These are phyloP conservation scores for Liasis olivaceus DNA, from an alignment of 2,797 vertebrate genomes.

Conservation along the genomic window DNA sequence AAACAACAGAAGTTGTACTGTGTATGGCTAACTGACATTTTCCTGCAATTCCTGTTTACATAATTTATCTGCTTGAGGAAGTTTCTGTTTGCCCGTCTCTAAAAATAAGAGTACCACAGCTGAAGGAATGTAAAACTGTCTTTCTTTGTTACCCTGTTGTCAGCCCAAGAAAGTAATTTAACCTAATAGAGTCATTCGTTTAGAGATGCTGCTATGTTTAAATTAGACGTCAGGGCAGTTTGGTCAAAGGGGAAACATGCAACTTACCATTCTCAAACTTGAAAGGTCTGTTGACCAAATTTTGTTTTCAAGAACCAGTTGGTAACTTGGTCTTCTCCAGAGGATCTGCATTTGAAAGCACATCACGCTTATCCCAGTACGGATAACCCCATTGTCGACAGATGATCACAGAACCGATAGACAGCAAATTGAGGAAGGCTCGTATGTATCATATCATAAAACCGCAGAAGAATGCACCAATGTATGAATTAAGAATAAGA, in stretches of 20 bases:
- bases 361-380: not conserved
- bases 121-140: not conserved
- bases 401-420: not conserved
- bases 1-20: not conserved
- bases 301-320: not conserved
- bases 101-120: not conserved
- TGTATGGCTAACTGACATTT: constrained; percentile 2
- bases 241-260: not conserved
- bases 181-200: not conserved
- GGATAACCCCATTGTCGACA: not conserved
- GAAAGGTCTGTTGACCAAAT: not conserved
- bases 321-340: not conserved
- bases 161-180: not conserved
- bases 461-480: not conserved
- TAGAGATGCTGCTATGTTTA: not conserved
- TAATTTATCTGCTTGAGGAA: not conserved
- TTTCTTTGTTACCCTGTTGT: not conserved
- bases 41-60: not conserved
- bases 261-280: not conserved
- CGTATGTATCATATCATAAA: not conserved
- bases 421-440: not conserved
- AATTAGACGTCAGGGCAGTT: not conserved
- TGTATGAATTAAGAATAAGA: not conserved
- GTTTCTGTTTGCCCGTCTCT: not conserved
- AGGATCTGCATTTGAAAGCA: not conserved